Percentiles rank a stretch among this genome's conserved stretches.
Evolutionary conservation across 30 jellyfish, hydroid and myxozoan genomes (phyloP).

Genomic region (Morbakka virulenta): DNA sequence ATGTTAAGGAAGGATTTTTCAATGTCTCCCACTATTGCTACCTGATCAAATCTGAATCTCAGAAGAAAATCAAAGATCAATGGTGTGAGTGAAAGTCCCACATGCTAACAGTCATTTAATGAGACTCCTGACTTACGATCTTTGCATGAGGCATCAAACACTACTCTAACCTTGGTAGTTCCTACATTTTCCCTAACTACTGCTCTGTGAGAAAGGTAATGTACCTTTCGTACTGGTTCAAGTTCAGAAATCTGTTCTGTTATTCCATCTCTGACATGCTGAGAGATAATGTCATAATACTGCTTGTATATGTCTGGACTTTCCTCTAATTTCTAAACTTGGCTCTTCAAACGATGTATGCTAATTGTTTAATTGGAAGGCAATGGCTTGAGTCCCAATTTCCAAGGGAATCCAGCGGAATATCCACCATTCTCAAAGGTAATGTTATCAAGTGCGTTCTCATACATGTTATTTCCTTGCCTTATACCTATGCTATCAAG

Average conservation of each 20-base stretch:
- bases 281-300: slow-evolving; percentile 23
- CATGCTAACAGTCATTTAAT: slow-evolving; percentile 41
- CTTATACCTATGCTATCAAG: slow-evolving; percentile 40
- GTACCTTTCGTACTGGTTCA: slow-evolving; percentile 18
- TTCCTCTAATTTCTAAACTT: slow-evolving; percentile 31
- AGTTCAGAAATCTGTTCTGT: slow-evolving; percentile 17
- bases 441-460: slow-evolving; percentile 1
- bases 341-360: slow-evolving; percentile 15
- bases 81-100: slow-evolving; percentile 39
- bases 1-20: slow-evolving; percentile 32
- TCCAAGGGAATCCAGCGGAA: slow-evolving; percentile 51
- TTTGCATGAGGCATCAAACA: slow-evolving; percentile 21
- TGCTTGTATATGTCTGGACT: slow-evolving; percentile 4
- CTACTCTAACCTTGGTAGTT: slow-evolving; percentile 44
- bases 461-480: slow-evolving; percentile 7
- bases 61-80: slow-evolving; percentile 26
- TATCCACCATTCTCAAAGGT: slow-evolving; percentile 12
- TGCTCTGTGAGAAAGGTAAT: slow-evolving; percentile 50
- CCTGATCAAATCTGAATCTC: slow-evolving; percentile 18
- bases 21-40: slow-evolving; percentile 15
- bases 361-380: slow-evolving; percentile 14
- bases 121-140: slow-evolving; percentile 10
- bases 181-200: slow-evolving; percentile 21
- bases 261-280: slow-evolving; percentile 13
- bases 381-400: slow-evolving; percentile 33